Percentiles rank a stretch among this genome's conserved stretches.
phyloP scores from a whole-genome alignment of 2,888 invertebrate species.

The Xestia xanthographa region DNA sequence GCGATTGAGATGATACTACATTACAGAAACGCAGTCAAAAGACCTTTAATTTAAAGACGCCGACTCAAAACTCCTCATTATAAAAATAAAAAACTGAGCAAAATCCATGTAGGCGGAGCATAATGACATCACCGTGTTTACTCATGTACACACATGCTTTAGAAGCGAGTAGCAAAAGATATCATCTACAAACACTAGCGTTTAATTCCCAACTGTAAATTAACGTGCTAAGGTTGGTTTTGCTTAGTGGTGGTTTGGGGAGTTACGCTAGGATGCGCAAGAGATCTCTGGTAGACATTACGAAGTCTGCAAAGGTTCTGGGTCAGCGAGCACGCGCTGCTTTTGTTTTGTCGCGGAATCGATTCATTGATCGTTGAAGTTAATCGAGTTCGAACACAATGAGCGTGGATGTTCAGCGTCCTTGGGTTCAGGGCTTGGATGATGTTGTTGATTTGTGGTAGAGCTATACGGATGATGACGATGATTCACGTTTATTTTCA shows the following conservation, averaged over 20 bases:
- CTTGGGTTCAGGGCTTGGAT: slow-evolving; percentile 36
- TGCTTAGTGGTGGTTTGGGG: slow-evolving; percentile 9
- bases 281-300: slow-evolving; percentile 72
- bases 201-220: slow-evolving; percentile 43
- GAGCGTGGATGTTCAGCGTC: slow-evolving; percentile 44
- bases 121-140: slow-evolving; percentile 84
- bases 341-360: slow-evolving; percentile 72
- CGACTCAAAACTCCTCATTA: slow-evolving; percentile 37
- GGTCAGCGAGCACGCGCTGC: slow-evolving; percentile 79
- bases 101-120: slow-evolving; percentile 75
- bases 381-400: slow-evolving; percentile 71
- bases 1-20: neutral
- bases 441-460: slow-evolving; percentile 4
- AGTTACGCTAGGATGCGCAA: slow-evolving; percentile 39
- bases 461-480: slow-evolving; percentile 14
- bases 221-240: slow-evolving; percentile 13
- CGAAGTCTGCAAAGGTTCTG: slow-evolving; percentile 78
- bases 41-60: slow-evolving; percentile 14
- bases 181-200: slow-evolving; percentile 20
- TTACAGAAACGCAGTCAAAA: neutral
- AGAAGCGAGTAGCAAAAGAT: slow-evolving; percentile 53
- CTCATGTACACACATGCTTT: slow-evolving; percentile 69
- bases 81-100: slow-evolving; percentile 43
- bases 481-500: slow-evolving; percentile 6
- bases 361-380: slow-evolving; percentile 68